phyloP scores from a whole-genome alignment of 1,140 invertebrate species.

The Zaprionus capensis region DNA sequence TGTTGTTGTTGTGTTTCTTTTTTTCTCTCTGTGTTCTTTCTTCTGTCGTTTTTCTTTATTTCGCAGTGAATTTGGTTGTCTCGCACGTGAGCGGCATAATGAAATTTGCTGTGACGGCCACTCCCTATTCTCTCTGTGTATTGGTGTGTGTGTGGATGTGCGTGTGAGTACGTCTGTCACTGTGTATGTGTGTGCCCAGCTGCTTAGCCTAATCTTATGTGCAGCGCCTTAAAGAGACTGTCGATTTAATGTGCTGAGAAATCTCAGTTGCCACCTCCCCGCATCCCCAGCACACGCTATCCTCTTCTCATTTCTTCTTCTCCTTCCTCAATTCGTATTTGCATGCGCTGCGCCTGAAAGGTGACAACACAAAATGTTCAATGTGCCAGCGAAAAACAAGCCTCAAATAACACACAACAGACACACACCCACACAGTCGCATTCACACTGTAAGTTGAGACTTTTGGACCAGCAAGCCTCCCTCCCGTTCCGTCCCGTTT shows the following conservation, averaged over 20 bases:
- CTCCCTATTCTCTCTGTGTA: conserved; percentile 60
- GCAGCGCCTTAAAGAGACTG: conserved; percentile 68
- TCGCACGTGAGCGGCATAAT: conserved; percentile 83
- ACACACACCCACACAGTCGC: conserved; percentile 30
- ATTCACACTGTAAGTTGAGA: conserved; percentile 36
- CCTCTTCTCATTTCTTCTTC: conserved; percentile 30
- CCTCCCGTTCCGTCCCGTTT: not conserved
- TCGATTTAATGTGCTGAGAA: conserved; percentile 75
- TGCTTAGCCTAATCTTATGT: conserved; percentile 82
- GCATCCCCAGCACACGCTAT: not conserved
- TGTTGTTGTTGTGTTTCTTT: conserved; percentile 14
- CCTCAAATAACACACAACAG: conserved; percentile 41
- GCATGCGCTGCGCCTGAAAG: conserved; percentile 66
- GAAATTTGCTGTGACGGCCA: conserved; percentile 65
- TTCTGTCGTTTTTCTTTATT: conserved; percentile 68
- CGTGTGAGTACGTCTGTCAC: conserved; percentile 27
- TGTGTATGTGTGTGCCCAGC: conserved; percentile 63
- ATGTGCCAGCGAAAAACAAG: conserved; percentile 76
- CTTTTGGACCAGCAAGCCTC: conserved; percentile 19
- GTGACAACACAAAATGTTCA: conserved; percentile 81
- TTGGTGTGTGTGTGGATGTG: conserved; percentile 21
- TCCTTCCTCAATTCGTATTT: conserved; percentile 58
- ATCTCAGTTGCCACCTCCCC: conserved; percentile 64
- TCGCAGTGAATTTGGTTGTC: conserved; percentile 83
- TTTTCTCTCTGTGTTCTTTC: conserved; percentile 45